Conservation (phyloP, 2,113 vertebrate genomes). For the Corydoras maculifer region DNA sequence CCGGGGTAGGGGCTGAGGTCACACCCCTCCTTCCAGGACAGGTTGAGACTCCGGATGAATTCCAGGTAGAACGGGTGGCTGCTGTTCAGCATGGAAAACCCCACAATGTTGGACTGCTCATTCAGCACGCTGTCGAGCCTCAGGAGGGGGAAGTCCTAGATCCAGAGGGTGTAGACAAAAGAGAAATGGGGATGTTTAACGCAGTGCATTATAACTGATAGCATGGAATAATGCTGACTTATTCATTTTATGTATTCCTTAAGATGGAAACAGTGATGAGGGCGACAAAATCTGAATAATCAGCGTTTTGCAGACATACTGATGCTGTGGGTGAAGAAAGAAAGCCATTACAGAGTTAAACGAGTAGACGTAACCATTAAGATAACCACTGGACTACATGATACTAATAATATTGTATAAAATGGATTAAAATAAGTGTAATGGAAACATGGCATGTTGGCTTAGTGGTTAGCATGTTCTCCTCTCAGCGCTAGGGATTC, state of each 20-base stretch:
- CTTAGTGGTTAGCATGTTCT: too few relatives aligned
- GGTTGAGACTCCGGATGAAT: constrained; percentile 87
- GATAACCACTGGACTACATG: background rate
- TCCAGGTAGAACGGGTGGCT: constrained; percentile 86
- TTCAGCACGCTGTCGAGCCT: constrained; percentile 82
- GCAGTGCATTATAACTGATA: background rate
- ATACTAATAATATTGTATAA: too few relatives aligned
- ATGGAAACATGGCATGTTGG: too few relatives aligned
- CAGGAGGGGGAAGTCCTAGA: constrained; percentile 83
- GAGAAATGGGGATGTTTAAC: background rate
- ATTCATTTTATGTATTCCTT: too few relatives aligned
- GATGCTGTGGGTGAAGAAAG: too few relatives aligned
- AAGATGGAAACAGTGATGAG: too few relatives aligned
- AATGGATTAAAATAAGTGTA: too few relatives aligned
- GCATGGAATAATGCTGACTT: background rate
- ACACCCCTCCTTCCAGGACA: constrained; percentile 88
- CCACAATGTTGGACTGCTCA: constrained; percentile 82
- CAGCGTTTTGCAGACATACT: too few relatives aligned
- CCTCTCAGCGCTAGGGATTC: too few relatives aligned
- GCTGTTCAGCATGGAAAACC: constrained; percentile 91
- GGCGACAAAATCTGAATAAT: too few relatives aligned
- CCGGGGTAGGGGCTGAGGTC: constrained; percentile 71
- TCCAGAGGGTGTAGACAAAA: background rate
- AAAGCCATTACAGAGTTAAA: too few relatives aligned
- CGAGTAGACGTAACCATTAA: too few relatives aligned